Conservation (phyloP, 2,113 vertebrate species). For the Dascyllus trimaculatus region DNA sequence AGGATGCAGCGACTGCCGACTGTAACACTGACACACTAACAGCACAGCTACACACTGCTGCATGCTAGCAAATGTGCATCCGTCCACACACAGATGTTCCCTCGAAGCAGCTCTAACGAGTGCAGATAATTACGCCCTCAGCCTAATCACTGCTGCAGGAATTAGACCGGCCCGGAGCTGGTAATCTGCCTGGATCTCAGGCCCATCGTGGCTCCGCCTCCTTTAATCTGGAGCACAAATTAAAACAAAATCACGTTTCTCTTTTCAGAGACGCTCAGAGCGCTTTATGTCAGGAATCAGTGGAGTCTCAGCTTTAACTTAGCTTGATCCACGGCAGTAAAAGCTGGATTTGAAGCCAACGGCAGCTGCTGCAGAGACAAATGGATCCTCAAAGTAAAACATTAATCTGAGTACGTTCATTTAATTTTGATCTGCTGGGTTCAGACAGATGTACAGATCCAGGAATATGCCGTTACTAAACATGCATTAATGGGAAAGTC, state of each 20-base stretch:
- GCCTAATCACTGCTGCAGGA: constrained; percentile 50
- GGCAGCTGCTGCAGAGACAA: constrained; percentile 28
- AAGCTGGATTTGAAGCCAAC: constrained; percentile 34
- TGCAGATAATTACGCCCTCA: constrained; percentile 58
- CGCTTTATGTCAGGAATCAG: neutral
- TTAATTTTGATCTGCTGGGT: constrained; percentile 6
- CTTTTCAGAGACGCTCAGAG: neutral
- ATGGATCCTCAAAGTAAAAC: constrained; percentile 16
- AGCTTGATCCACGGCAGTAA: neutral
- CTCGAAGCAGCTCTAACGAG: constrained; percentile 31
- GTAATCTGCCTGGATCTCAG: constrained; percentile 50
- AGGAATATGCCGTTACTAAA: neutral
- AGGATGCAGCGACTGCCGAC: too few species aligned
- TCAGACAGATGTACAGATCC: neutral
- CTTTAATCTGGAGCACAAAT: constrained; percentile 45
- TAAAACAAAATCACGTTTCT: constrained; percentile 18
- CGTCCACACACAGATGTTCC: constrained; percentile 4
- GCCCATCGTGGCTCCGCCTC: neutral
- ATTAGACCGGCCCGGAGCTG: constrained; percentile 33
- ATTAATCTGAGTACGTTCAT: constrained; percentile 32
- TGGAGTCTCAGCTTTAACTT: neutral
- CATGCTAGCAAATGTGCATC: neutral
- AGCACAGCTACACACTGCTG: constrained; percentile 1
- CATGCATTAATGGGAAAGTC: neutral
- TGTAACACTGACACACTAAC: constrained; percentile 70